These are phyloP conservation scores for Ptiloglossa arizonensis DNA, from an alignment of 1,140 invertebrate species.

Conservation along the genomic window DNA sequence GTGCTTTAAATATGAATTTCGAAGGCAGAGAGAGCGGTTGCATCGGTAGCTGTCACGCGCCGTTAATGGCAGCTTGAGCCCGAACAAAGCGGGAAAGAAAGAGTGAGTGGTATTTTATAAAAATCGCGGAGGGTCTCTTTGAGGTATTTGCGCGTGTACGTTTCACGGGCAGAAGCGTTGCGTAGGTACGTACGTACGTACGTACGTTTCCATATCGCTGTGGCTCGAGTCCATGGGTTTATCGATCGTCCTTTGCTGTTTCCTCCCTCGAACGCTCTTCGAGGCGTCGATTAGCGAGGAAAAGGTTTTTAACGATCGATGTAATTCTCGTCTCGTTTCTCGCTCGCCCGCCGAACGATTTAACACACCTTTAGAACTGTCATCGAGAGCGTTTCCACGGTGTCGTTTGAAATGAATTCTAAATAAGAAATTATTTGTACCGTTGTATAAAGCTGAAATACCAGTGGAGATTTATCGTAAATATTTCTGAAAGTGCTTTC, in stretches of 20 bases:
- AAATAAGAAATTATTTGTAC: not conserved
- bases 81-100: not conserved
- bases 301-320: not conserved
- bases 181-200: too few relatives aligned
- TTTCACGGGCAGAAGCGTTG: not conserved
- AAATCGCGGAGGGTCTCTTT: slow-evolving; percentile 4
- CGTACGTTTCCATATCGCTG: not conserved
- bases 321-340: not conserved
- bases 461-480: not conserved
- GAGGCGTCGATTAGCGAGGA: not conserved
- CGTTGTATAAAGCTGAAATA: not conserved
- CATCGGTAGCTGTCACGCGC: too few relatives aligned
- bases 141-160: not conserved
- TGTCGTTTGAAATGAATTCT: not conserved
- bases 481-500: not conserved
- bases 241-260: slow-evolving; percentile 24
- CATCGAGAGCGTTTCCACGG: not conserved
- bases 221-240: not conserved
- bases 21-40: too few relatives aligned
- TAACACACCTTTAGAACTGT: not conserved
- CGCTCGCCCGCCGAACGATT: not conserved
- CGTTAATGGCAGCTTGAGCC: too few relatives aligned
- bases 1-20: too few relatives aligned
- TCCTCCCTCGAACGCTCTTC: slow-evolving; percentile 4
- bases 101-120: slow-evolving; percentile 4